Percentiles rank a stretch among this genome's conserved stretches.
Evolutionary conservation across 1,140 invertebrate genomes (phyloP).

Genomic region (Nasonia longicornis): DNA sequence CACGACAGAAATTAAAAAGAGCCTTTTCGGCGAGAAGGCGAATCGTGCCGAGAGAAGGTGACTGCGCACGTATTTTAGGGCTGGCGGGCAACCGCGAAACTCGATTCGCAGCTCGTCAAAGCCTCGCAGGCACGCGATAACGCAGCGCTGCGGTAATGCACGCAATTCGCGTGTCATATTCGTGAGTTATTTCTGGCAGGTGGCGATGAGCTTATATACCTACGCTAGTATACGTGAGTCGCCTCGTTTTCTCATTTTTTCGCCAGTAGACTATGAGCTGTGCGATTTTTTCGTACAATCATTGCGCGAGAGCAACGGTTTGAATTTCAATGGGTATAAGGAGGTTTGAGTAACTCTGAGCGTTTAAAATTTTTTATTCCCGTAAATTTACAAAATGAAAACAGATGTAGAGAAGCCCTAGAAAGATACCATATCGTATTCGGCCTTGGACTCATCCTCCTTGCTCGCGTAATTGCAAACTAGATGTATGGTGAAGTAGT

Average conservation of each 20-base stretch:
- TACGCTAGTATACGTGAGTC: background rate
- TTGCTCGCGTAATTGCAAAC: too few species aligned
- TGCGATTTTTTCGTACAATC: background rate
- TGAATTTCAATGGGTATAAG: too few species aligned
- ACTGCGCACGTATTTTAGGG: conserved; percentile 10
- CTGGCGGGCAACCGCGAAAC: conserved; percentile 2
- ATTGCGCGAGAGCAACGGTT: too few species aligned
- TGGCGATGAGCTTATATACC: conserved; percentile 9
- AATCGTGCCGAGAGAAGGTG: background rate
- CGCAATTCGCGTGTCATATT: conserved; percentile 31
- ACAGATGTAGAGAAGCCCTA: too few species aligned
- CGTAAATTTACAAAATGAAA: too few species aligned
- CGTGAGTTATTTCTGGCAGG: conserved; percentile 12
- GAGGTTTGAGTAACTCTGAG: too few species aligned
- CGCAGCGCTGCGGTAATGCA: conserved; percentile 3
- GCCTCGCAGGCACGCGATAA: background rate
- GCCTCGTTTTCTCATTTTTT: background rate
- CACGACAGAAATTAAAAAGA: background rate
- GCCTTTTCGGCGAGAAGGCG: background rate
- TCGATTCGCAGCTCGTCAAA: conserved; percentile 30
- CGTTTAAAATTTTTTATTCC: background rate
- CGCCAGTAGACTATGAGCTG: background rate
- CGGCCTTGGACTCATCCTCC: too few species aligned
- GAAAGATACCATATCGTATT: too few species aligned
- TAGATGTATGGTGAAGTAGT: too few species aligned